Evolutionary conservation across 2,888 invertebrate species (phyloP).

Genomic region (Micoletzkya japonica): DNA sequence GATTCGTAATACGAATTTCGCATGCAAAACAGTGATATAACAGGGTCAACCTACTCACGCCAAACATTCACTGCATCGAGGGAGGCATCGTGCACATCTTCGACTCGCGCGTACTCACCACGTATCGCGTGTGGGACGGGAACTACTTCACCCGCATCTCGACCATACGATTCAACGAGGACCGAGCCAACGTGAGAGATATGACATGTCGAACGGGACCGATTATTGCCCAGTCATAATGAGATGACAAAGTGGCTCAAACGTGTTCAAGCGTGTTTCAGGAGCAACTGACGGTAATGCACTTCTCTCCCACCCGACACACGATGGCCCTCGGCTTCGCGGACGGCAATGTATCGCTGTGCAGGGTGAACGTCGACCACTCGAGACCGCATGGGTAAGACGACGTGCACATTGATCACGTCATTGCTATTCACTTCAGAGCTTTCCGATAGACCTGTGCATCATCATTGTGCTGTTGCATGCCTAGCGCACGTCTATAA

Average conservation of each 20-base stretch:
- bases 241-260: background rate
- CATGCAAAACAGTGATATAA: background rate
- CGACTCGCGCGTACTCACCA: slow-evolving; percentile 6
- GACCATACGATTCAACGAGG: no score
- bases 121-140: slow-evolving; percentile 2
- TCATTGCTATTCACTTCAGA: background rate
- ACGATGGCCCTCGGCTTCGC: slow-evolving; percentile 25
- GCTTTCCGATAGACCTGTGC: background rate
- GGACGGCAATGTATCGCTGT: slow-evolving; percentile 10
- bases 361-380: slow-evolving; percentile 10
- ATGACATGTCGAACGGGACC: background rate
- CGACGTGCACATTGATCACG: background rate
- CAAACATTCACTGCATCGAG: background rate
- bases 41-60: background rate
- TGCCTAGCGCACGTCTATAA: no score
- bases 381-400: slow-evolving; percentile 8
- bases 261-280: background rate
- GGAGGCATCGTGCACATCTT: slow-evolving; percentile 19
- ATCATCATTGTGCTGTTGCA: no score
- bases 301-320: slow-evolving; percentile 12
- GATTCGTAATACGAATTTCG: background rate
- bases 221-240: background rate
- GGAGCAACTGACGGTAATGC: slow-evolving; percentile 16
- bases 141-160: slow-evolving; percentile 7
- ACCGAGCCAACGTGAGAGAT: background rate